A percentile compares a stretch with the other conserved stretches of the same genome.
Evolutionary conservation across 2,797 vertebrate species (phyloP).

Genomic region (Pagetopsis macropterus): DNA sequence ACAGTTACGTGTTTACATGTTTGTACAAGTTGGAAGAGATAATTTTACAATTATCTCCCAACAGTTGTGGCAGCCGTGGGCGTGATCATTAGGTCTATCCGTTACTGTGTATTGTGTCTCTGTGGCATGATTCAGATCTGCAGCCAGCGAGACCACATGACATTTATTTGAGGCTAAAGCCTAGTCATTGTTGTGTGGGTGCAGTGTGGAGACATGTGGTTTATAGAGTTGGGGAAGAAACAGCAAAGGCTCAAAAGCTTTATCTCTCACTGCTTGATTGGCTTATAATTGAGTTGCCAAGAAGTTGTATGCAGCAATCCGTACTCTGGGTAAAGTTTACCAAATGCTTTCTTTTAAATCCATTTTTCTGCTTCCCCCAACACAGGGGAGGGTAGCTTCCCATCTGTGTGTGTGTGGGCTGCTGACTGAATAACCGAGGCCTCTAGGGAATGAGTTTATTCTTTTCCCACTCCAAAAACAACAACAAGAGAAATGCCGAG

Average conservation of each 20-base stretch:
- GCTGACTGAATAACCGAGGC: constrained; percentile 60
- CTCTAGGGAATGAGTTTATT: constrained; percentile 62
- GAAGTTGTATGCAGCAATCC: constrained; percentile 48
- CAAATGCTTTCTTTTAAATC: constrained; percentile 59
- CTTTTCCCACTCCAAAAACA: constrained; percentile 60
- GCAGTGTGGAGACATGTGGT: constrained; percentile 34
- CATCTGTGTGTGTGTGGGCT: constrained; percentile 56
- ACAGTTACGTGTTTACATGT: constrained; percentile 40
- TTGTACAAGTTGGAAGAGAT: constrained; percentile 51
- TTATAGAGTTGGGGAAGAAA: constrained; percentile 19
- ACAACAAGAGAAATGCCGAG: constrained; percentile 50
- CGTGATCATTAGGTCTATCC: constrained; percentile 25
- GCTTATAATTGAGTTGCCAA: constrained; percentile 73
- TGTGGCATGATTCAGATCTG: constrained; percentile 57
- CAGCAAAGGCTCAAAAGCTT: constrained; percentile 41
- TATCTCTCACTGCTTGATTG: constrained; percentile 66
- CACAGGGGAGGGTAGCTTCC: constrained; percentile 27
- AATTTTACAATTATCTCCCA: constrained; percentile 43
- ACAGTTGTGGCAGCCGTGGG: constrained; percentile 28
- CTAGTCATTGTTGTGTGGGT: constrained; percentile 54
- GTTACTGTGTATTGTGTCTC: constrained; percentile 33
- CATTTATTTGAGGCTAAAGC: constrained; percentile 43
- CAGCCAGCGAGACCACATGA: constrained; percentile 40
- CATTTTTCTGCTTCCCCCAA: constrained; percentile 48
- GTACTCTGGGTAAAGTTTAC: constrained; percentile 52